A percentile compares a stretch with the other conserved stretches of the same genome.
These are phyloP conservation scores for Tympanuchus pallidicinctus DNA, from an alignment of 2,113 vertebrate species.

Conservation along the genomic window DNA sequence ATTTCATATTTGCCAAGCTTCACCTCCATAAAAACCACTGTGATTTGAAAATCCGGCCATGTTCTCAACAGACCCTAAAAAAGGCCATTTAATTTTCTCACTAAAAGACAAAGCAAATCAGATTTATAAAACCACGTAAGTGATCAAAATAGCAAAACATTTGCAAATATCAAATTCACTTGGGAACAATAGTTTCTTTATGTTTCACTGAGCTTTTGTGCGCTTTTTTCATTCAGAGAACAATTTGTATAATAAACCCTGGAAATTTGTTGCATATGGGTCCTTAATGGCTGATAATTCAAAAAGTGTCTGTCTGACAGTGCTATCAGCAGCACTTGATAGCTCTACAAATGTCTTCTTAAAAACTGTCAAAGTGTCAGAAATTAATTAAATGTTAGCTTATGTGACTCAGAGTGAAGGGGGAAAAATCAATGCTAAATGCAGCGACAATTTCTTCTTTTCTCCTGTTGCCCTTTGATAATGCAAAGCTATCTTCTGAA, in stretches of 20 bases:
- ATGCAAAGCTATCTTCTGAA: constrained; percentile 43
- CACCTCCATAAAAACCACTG: accelerated
- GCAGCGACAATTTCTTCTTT: constrained; percentile 51
- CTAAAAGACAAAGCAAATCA: constrained; percentile 4
- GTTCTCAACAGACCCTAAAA: neutral
- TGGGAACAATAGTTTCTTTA: constrained; percentile 63
- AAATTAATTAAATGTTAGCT: constrained; percentile 86
- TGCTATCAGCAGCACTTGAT: constrained; percentile 72
- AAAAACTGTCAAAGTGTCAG: constrained; percentile 85
- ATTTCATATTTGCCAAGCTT: accelerated
- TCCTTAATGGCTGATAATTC: constrained; percentile 72
- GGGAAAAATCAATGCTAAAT: constrained; percentile 56
- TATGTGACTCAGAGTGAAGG: constrained; percentile 79
- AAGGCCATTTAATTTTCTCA: neutral
- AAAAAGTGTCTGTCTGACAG: constrained; percentile 75
- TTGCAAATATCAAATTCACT: constrained; percentile 70
- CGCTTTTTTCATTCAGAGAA: constrained; percentile 67
- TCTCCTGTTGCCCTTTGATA: constrained; percentile 53
- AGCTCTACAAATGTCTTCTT: constrained; percentile 78
- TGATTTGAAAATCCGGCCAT: neutral
- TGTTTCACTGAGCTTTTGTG: constrained; percentile 64
- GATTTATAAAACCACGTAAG: constrained; percentile 12
- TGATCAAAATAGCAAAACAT: constrained; percentile 74
- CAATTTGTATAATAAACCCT: constrained; percentile 70
- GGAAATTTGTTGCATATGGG: constrained; percentile 70